phyloP scores from a whole-genome alignment of 2,113 vertebrate genomes.

The Canis aureus region DNA sequence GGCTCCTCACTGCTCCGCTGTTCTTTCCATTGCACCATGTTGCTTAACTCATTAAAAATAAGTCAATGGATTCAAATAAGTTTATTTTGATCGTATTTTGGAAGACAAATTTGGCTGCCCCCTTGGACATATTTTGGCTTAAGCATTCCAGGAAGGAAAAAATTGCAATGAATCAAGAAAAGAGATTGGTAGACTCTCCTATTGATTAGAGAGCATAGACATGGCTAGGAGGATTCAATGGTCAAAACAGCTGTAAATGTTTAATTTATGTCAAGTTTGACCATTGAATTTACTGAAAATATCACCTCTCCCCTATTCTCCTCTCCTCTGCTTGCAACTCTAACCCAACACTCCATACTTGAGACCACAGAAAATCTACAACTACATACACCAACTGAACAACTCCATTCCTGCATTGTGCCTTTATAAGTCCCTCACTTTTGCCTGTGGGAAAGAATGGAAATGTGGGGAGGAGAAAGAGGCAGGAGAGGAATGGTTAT shows the following conservation, averaged over 20 bases:
- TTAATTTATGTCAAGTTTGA: constrained; percentile 5
- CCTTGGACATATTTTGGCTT: constrained; percentile 9
- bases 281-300: neutral
- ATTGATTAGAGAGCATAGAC: neutral
- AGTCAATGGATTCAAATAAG: neutral
- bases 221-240: neutral
- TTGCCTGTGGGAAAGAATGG: neutral
- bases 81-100: constrained; percentile 45
- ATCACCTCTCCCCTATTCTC: rapidly evolving
- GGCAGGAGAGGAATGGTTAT: neutral
- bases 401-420: neutral
- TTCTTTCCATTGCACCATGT: neutral
- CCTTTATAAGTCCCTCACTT: neutral
- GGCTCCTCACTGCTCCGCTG: neutral
- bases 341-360: neutral
- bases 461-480: neutral
- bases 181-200: neutral
- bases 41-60: neutral
- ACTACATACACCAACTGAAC: neutral
- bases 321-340: neutral
- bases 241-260: neutral
- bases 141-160: neutral
- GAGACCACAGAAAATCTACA: constrained; percentile 13
- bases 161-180: neutral
- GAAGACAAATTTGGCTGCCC: neutral